phyloP scores from a whole-genome alignment of 2,888 invertebrate species.

The Ochlodes sylvanus region DNA sequence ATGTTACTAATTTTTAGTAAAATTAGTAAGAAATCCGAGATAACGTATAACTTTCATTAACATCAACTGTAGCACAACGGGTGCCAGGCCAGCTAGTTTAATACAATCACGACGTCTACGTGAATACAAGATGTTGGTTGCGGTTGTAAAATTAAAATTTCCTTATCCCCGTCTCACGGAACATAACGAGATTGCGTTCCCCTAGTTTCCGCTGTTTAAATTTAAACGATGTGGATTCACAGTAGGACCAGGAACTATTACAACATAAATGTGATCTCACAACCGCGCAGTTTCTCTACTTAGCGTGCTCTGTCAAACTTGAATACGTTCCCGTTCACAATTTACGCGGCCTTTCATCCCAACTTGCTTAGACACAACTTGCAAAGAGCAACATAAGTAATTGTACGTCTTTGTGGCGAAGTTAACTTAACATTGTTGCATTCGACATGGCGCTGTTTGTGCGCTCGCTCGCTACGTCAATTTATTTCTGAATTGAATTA shows the following conservation, averaged over 20 bases:
- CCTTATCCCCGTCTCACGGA: slow-evolving; percentile 68
- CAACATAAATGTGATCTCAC: slow-evolving; percentile 72
- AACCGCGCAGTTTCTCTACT: slow-evolving; percentile 69
- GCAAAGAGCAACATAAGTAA: slow-evolving; percentile 45
- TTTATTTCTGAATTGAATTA: slow-evolving; percentile 23
- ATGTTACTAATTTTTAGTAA: too few relatives aligned
- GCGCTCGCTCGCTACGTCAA: slow-evolving; percentile 33
- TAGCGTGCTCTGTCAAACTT: slow-evolving; percentile 66
- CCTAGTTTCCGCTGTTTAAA: slow-evolving; percentile 76
- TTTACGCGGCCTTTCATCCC: slow-evolving; percentile 75
- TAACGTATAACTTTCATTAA: too few relatives aligned
- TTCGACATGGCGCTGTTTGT: slow-evolving; percentile 37
- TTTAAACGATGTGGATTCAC: slow-evolving; percentile 65
- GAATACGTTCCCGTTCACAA: slow-evolving; percentile 76
- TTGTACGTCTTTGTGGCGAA: slow-evolving; percentile 39
- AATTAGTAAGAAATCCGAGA: too few relatives aligned
- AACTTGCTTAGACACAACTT: slow-evolving; percentile 47
- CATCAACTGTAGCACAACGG: too few relatives aligned
- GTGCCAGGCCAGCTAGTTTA: too few relatives aligned
- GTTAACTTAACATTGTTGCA: slow-evolving; percentile 39
- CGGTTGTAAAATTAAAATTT: slow-evolving; percentile 73
- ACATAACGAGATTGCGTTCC: slow-evolving; percentile 71
- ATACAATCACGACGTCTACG: slow-evolving; percentile 58
- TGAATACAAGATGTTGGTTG: slow-evolving; percentile 73
- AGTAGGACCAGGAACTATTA: slow-evolving; percentile 72